Evolutionary conservation across 2,797 vertebrate genomes (phyloP).

Genomic region (Tenualosa thibaudeaui): DNA sequence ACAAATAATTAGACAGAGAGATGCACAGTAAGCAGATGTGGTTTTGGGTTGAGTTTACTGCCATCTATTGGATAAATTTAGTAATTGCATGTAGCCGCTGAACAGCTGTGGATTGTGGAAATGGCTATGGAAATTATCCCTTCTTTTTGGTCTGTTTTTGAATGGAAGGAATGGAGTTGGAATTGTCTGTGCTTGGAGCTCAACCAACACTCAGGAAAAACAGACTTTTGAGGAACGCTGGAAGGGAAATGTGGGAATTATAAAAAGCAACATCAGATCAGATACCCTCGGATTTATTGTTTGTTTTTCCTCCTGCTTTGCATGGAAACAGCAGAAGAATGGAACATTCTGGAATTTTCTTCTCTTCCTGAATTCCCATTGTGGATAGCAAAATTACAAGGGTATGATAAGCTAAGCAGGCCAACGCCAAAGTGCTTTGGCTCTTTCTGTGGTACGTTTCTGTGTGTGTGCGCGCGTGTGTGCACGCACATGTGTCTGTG

Average conservation of each 20-base stretch:
- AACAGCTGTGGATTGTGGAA: not conserved
- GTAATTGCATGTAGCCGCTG: not conserved
- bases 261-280: not conserved
- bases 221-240: not conserved
- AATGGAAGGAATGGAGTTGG: not conserved
- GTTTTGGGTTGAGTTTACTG: not conserved
- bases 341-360: not conserved
- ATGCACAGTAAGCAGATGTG: not conserved
- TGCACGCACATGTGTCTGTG: not conserved
- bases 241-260: not conserved
- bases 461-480: constrained; percentile 28
- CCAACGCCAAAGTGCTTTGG: not conserved
- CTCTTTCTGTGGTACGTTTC: not conserved
- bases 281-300: not conserved
- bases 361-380: not conserved
- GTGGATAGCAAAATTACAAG: not conserved
- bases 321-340: not conserved
- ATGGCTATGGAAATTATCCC: not conserved
- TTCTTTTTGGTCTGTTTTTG: not conserved
- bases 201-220: not conserved
- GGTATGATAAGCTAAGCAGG: not conserved
- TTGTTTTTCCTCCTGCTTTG: not conserved
- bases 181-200: not conserved
- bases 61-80: not conserved
- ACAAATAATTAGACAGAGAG: not conserved